A percentile compares a stretch with the other conserved stretches of the same genome.
Conservation (phyloP, 2,888 invertebrate genomes). For the Criorhina ranunculi region DNA sequence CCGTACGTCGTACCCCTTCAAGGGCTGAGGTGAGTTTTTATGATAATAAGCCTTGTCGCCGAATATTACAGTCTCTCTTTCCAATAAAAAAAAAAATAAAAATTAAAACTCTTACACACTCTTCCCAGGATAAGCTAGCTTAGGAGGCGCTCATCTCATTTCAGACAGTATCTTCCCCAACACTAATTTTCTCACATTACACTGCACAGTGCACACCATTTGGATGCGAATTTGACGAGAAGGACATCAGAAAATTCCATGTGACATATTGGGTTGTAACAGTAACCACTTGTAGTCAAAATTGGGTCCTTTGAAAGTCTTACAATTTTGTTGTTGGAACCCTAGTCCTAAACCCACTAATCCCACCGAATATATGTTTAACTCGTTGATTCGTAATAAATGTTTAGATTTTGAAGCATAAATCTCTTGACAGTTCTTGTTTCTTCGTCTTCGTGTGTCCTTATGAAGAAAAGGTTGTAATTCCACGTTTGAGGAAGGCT, state of each 20-base stretch:
- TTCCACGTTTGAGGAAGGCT: too few relatives aligned
- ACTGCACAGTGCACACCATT: slow-evolving; percentile 13
- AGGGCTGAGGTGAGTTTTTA: slow-evolving; percentile 91
- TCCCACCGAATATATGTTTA: slow-evolving; percentile 45
- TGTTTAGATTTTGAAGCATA: slow-evolving; percentile 11
- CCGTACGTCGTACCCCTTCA: slow-evolving; percentile 89
- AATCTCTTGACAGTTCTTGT: background rate
- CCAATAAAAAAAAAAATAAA: slow-evolving; percentile 75
- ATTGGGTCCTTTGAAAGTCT: background rate
- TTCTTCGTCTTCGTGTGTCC: background rate
- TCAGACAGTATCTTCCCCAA: slow-evolving; percentile 29
- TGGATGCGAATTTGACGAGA: slow-evolving; percentile 21
- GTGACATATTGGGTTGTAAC: slow-evolving; percentile 9
- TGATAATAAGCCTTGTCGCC: slow-evolving; percentile 66
- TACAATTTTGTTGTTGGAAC: slow-evolving; percentile 21
- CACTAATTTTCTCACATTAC: slow-evolving; percentile 2
- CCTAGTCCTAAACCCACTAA: slow-evolving; percentile 21
- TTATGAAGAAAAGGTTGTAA: background rate
- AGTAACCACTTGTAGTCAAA: background rate
- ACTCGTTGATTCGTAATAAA: slow-evolving; percentile 25
- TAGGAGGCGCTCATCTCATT: slow-evolving; percentile 44
- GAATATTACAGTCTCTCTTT: slow-evolving; percentile 40
- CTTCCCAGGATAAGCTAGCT: slow-evolving; percentile 6
- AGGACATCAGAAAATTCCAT: slow-evolving; percentile 61
- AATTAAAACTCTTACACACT: slow-evolving; percentile 12